Conservation (phyloP, 2,888 invertebrate genomes). For the Mamestra brassicae region DNA sequence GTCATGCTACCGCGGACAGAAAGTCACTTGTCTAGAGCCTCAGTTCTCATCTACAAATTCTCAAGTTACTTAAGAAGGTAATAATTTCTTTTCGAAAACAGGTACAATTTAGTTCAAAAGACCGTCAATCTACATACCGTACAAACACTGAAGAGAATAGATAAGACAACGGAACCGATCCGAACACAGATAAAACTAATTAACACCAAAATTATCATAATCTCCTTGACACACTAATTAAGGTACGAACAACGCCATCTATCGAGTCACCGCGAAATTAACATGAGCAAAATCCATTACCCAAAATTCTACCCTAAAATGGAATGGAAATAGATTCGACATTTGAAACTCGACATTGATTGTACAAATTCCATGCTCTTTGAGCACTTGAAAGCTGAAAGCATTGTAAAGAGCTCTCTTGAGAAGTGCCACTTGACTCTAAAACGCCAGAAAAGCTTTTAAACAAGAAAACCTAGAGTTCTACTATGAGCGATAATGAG, state of each 20-base stretch:
- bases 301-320: slow-evolving; percentile 33
- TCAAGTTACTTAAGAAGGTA: no score
- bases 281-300: slow-evolving; percentile 30
- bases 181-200: slow-evolving; percentile 34
- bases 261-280: slow-evolving; percentile 20
- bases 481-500: neutral
- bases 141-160: slow-evolving; percentile 8
- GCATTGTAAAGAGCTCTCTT: slow-evolving; percentile 62
- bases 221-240: slow-evolving; percentile 38
- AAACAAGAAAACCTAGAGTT: slow-evolving; percentile 54
- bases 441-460: slow-evolving; percentile 65
- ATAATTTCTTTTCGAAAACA: no score
- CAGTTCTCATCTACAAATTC: neutral
- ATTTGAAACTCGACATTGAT: slow-evolving; percentile 50
- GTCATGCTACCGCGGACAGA: no score
- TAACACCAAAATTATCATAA: slow-evolving; percentile 37
- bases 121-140: neutral
- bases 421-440: slow-evolving; percentile 62
- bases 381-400: slow-evolving; percentile 54
- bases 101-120: neutral
- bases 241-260: slow-evolving; percentile 43
- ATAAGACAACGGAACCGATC: slow-evolving; percentile 18
- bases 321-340: slow-evolving; percentile 45
- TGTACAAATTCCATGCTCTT: slow-evolving; percentile 57
- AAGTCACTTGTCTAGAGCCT: no score